Conservation (phyloP, 92 coral and sea anemone genomes). For the Plumapathes pennacea region DNA sequence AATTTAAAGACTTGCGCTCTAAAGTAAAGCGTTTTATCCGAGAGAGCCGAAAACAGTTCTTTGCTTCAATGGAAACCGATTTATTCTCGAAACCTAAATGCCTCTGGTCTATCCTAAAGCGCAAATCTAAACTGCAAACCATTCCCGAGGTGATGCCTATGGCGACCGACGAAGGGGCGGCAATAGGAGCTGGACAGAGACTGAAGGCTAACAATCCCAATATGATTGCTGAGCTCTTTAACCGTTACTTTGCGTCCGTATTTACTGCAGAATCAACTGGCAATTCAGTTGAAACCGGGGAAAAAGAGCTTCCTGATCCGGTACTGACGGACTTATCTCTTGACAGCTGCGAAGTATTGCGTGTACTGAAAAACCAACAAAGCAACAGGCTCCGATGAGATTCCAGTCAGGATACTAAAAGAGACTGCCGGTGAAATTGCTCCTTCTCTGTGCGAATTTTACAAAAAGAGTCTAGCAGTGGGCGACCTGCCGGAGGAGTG, state of each 20-base stretch:
- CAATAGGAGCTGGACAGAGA: too few species aligned
- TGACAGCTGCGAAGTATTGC: constrained; percentile 3
- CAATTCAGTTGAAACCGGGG: too few species aligned
- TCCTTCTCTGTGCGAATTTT: not conserved
- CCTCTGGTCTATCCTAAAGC: constrained; percentile 3
- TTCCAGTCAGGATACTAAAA: constrained; percentile 8
- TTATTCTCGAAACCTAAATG: constrained; percentile 13
- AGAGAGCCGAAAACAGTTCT: constrained; percentile 29
- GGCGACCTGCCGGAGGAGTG: too few species aligned
- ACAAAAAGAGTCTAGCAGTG: too few species aligned
- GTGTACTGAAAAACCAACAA: constrained; percentile 12
- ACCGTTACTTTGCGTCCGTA: constrained; percentile 7
- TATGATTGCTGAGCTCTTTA: not conserved
- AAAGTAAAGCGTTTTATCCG: constrained; percentile 32
- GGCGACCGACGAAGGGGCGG: not conserved
- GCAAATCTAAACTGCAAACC: constrained; percentile 1
- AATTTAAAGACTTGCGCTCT: constrained; percentile 26
- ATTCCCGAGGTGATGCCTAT: constrained; percentile 5
- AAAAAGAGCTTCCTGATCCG: too few species aligned
- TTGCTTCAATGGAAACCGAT: constrained; percentile 30
- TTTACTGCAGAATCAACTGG: not conserved
- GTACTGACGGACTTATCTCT: too few species aligned
- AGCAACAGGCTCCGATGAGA: constrained; percentile 12
- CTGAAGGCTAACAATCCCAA: not conserved
- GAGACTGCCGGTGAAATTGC: constrained; percentile 7